Conservation (phyloP, 2,113 vertebrate genomes). For the Haliaeetus leucogaster region DNA sequence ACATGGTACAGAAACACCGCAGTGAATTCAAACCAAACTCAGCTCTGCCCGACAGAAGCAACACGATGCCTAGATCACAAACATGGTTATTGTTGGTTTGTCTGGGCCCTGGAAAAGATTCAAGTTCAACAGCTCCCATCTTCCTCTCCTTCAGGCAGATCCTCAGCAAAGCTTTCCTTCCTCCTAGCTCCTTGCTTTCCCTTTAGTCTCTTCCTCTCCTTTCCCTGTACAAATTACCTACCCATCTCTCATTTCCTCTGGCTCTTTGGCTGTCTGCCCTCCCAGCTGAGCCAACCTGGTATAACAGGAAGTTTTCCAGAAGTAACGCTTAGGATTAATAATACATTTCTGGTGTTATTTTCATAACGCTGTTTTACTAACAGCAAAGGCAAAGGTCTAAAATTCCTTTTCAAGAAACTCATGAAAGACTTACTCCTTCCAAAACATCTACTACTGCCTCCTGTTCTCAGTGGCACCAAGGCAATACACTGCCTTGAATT, state of each 20-base stretch:
- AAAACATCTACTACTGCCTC: conserved; percentile 5
- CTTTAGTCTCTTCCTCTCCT: neutral
- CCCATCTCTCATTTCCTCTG: neutral
- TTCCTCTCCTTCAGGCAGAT: neutral
- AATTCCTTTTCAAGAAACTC: neutral
- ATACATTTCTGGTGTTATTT: neutral
- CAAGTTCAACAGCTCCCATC: neutral
- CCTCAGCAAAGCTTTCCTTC: neutral
- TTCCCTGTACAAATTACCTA: neutral
- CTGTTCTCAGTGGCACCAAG: neutral
- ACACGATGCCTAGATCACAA: neutral
- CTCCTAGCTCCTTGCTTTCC: neutral
- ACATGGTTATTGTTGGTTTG: neutral
- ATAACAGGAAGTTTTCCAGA: neutral
- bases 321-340: neutral
- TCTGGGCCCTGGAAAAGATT: neutral
- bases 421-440: neutral
- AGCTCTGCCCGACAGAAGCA: neutral
- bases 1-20: neutral
- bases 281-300: neutral
- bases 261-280: neutral
- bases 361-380: neutral
- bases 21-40: neutral
- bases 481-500: neutral
- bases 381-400: neutral